Conservation (phyloP, 2,113 vertebrate genomes). For the Garra rufa region DNA sequence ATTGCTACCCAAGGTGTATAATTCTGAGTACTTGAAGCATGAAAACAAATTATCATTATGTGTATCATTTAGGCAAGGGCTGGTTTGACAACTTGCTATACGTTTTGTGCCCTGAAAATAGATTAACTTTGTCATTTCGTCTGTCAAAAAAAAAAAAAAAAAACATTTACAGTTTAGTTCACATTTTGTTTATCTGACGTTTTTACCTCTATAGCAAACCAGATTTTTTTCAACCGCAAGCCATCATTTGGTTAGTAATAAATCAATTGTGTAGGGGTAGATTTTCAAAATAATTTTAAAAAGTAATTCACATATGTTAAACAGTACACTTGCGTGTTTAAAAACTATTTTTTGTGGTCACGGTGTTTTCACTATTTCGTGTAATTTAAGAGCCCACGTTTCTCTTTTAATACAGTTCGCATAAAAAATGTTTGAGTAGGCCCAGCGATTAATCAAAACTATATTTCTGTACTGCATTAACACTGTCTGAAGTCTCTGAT, state of each 20-base stretch:
- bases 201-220: background rate
- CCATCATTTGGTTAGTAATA: background rate
- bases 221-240: background rate
- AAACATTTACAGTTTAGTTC: background rate
- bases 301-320: background rate
- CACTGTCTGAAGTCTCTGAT: background rate
- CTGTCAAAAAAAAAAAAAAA: background rate
- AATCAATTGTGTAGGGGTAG: background rate
- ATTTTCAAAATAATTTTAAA: background rate
- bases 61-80: background rate
- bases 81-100: background rate
- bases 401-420: background rate
- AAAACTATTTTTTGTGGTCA: background rate
- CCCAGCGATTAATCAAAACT: background rate
- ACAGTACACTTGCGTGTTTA: background rate
- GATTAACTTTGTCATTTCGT: background rate
- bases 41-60: background rate
- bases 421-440: background rate
- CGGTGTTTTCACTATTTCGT: background rate
- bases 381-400: background rate
- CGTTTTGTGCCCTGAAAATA: background rate
- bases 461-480: background rate
- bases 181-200: background rate
- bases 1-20: background rate
- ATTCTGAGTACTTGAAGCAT: background rate